These are phyloP conservation scores for Rhagium mordax DNA, from an alignment of 2,888 invertebrate genomes.

Conservation along the genomic window DNA sequence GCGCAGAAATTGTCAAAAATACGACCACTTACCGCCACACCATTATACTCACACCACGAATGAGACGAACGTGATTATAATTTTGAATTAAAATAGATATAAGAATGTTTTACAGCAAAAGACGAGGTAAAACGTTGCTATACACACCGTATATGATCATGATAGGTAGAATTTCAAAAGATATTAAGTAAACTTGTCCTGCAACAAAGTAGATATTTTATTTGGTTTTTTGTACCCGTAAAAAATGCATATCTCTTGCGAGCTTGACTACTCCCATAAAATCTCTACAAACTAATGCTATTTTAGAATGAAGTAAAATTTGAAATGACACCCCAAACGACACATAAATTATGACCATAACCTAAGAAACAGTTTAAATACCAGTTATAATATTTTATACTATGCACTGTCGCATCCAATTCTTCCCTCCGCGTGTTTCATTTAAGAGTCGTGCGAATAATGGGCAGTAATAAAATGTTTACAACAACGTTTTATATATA, in stretches of 20 bases:
- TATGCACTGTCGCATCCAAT: slow-evolving; percentile 40
- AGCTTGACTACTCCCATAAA: slow-evolving; percentile 4
- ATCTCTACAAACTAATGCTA: slow-evolving; percentile 21
- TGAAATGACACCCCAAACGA: slow-evolving; percentile 4
- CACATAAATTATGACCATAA: slow-evolving; percentile 47
- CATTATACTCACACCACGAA: too few species aligned
- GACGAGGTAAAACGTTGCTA: too few species aligned
- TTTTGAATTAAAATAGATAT: too few species aligned
- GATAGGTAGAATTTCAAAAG: too few species aligned
- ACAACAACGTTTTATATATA: slow-evolving; percentile 54
- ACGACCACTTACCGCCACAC: too few species aligned
- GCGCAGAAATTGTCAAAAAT: too few species aligned
- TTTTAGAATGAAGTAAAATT: slow-evolving; percentile 18
- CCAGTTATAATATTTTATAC: slow-evolving; percentile 39
- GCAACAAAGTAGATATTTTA: neutral
- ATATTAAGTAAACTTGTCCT: neutral
- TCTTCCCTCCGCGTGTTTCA: slow-evolving; percentile 32
- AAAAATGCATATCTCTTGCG: slow-evolving; percentile 5
- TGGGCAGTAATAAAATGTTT: slow-evolving; percentile 55
- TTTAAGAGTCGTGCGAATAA: slow-evolving; percentile 46
- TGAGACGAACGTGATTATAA: too few species aligned
- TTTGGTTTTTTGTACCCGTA: neutral
- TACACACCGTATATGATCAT: too few species aligned
- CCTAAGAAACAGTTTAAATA: slow-evolving; percentile 38
- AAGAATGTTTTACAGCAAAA: too few species aligned